These are phyloP conservation scores for Drosophila parthenogenetica DNA, from an alignment of 2,888 invertebrate genomes.

Conservation along the genomic window DNA sequence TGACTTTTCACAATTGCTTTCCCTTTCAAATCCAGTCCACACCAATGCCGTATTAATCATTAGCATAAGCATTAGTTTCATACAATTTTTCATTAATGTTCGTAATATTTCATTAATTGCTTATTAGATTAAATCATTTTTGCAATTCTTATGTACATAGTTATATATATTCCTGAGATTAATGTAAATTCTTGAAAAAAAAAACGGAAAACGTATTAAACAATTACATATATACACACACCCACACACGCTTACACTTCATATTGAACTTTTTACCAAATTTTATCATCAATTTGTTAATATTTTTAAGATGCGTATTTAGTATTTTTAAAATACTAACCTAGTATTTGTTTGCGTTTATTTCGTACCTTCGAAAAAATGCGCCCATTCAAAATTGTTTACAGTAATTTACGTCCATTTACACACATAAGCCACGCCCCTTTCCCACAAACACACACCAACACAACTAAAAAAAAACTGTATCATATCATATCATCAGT, in stretches of 20 bases:
- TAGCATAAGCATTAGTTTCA: slow-evolving; percentile 2
- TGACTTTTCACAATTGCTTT: neutral
- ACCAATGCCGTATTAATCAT: slow-evolving; percentile 2
- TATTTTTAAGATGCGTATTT: neutral
- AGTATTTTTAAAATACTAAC: neutral
- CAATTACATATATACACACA: slow-evolving; percentile 4
- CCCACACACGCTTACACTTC: slow-evolving; percentile 10
- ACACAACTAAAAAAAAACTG: neutral
- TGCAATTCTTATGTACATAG: slow-evolving; percentile 48
- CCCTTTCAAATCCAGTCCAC: neutral
- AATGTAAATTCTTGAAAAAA: slow-evolving; percentile 20
- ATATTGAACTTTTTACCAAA: slow-evolving; percentile 1
- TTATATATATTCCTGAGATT: slow-evolving; percentile 22
- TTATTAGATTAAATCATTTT: slow-evolving; percentile 34
- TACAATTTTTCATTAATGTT: slow-evolving; percentile 1
- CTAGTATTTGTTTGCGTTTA: neutral
- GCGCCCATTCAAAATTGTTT: neutral
- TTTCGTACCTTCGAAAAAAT: neutral
- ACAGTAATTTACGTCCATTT: slow-evolving; percentile 2
- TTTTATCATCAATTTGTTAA: slow-evolving; percentile 2
- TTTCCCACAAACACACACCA: neutral
- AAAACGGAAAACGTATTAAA: slow-evolving; percentile 2
- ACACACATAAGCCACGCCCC: slow-evolving; percentile 5
- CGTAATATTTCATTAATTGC: slow-evolving; percentile 25
- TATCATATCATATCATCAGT: slow-evolving; percentile 26